These are phyloP conservation scores for Poliocrania exsul DNA, from an alignment of 2,797 vertebrate genomes.

Conservation along the genomic window DNA sequence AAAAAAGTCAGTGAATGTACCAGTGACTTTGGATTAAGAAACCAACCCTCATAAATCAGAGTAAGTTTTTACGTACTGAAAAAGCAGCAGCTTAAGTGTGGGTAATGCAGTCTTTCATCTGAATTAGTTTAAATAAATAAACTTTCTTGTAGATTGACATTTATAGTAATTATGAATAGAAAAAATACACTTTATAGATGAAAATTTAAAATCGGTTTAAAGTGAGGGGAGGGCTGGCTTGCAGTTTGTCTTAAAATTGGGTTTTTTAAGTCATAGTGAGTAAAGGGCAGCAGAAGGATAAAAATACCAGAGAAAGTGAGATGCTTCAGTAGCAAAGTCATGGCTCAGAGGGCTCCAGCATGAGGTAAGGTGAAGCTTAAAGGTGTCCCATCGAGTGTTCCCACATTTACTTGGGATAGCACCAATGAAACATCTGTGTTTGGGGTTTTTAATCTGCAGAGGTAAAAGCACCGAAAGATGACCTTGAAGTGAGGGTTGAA, in stretches of 20 bases:
- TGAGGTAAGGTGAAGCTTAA: neutral
- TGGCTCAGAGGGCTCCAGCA: neutral
- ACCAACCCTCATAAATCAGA: neutral
- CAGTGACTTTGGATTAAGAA: neutral
- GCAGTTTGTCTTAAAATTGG: neutral
- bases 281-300: neutral
- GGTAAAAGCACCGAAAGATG: neutral
- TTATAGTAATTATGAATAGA: neutral
- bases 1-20: neutral
- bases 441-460: neutral
- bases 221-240: neutral
- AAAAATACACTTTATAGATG: neutral
- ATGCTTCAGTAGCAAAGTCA: neutral
- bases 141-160: neutral
- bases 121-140: neutral
- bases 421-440: neutral
- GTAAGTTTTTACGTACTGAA: neutral
- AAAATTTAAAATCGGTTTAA: neutral
- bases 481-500: neutral
- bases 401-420: neutral
- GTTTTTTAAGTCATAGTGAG: neutral
- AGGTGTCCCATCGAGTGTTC: neutral
- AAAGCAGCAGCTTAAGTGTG: neutral
- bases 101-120: neutral
- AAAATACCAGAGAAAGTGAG: neutral